These are phyloP conservation scores for Epinephelus cyanopodus DNA, from an alignment of 2,113 vertebrate species.

Conservation along the genomic window DNA sequence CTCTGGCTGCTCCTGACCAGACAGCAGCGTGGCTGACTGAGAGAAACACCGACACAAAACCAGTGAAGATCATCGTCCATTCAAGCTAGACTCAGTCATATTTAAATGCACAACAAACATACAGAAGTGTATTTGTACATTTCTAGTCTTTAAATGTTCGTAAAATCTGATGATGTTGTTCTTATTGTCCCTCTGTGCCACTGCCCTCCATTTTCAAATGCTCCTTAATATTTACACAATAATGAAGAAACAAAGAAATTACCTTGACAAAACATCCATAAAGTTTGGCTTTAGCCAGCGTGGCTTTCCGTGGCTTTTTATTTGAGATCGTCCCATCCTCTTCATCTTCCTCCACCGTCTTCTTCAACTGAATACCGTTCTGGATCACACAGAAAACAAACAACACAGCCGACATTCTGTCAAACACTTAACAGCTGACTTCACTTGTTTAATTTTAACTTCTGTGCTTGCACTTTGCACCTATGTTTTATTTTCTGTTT, in stretches of 20 bases:
- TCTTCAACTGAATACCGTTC: constrained; percentile 88
- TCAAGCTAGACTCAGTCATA: background rate
- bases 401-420: background rate
- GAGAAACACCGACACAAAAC: background rate
- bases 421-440: background rate
- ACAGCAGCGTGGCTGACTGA: constrained; percentile 88
- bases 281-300: constrained; percentile 73
- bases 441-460: background rate
- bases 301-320: constrained; percentile 83
- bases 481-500: no score
- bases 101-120: background rate
- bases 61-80: no score
- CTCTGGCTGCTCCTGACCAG: constrained; percentile 81
- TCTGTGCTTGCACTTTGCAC: no score
- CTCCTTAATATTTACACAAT: background rate
- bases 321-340: constrained; percentile 79
- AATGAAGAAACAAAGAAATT: background rate
- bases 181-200: no score
- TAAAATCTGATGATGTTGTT: no score
- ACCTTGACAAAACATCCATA: constrained; percentile 96
- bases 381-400: constrained; percentile 59
- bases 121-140: background rate
- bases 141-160: no score
- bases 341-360: constrained; percentile 52
- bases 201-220: background rate